These are phyloP conservation scores for Valencia hispanica DNA, from an alignment of 2,797 vertebrate species.

Conservation along the genomic window DNA sequence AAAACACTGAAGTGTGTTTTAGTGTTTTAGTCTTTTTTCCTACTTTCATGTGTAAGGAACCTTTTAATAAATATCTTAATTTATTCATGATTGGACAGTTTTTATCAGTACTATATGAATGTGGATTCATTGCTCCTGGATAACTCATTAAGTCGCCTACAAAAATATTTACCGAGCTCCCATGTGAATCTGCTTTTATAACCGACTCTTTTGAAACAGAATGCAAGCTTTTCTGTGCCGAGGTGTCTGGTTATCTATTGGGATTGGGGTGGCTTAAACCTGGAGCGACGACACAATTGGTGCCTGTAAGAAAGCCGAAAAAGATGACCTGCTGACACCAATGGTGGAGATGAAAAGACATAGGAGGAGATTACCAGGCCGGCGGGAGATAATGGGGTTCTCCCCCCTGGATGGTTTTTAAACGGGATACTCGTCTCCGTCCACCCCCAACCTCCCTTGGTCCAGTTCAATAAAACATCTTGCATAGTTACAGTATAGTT, in stretches of 20 bases:
- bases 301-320: constrained; percentile 44
- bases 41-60: neutral
- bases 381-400: constrained; percentile 40
- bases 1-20: neutral
- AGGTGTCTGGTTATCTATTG: constrained; percentile 16
- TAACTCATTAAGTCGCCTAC: constrained; percentile 11
- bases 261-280: constrained; percentile 21
- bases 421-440: constrained; percentile 22
- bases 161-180: neutral
- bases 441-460: constrained; percentile 32
- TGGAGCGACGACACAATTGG: constrained; percentile 37
- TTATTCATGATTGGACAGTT: neutral
- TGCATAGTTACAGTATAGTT: constrained; percentile 64
- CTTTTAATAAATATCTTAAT: neutral
- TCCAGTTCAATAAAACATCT: constrained; percentile 57
- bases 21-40: neutral
- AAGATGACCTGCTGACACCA: constrained; percentile 38
- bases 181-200: constrained; percentile 16
- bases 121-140: constrained; percentile 14
- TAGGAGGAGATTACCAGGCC: constrained; percentile 14
- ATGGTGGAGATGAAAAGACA: constrained; percentile 29
- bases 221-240: neutral
- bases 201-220: constrained; percentile 8
- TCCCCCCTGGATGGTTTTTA: constrained; percentile 31
- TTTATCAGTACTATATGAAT: constrained; percentile 7